Evolutionary conservation across 2,113 vertebrate species (phyloP), one percentile per base, ranked within the genome.

Genomic region (Pseudonaja textilis): DNA sequence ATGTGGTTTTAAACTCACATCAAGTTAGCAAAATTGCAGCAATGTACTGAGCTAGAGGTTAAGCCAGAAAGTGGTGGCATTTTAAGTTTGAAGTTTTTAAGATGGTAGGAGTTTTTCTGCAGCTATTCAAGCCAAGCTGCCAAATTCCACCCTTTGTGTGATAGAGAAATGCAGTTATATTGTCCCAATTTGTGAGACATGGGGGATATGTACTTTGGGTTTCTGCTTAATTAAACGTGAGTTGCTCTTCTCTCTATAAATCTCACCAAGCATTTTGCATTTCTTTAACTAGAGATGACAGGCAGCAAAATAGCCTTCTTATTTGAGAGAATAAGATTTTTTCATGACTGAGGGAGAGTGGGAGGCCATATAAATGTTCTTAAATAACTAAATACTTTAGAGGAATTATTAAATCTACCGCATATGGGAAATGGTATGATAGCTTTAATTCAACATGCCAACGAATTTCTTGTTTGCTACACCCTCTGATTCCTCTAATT

Each of bases 401-500:
- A 7, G 8, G 50, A 54, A 20, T 88, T 26, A 57, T 56, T 89
- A 89, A 89, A 45, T 16, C 12, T 89, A 23, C 50, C 11, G 2
- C 50, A 52, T 57, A 42, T 81, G 18, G 18, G 22, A 42, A 81
- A 42, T 81, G 34, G 74, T 81, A 81, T 42, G 74, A 18, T 81
- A 42, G 34, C 74, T 34, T 81, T 81, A 81, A 81, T 42, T 42
- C 18, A 42, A 26, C 87, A 39, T 25, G 54, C n/a, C 10, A 93
- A 16, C 88, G 74, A 56, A 22, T 18, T 50, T 56, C 11, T 6
- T 74, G 20, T 20, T 59, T 29, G 86, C 52, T 94, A 34, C 87
- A 85, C 34, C 92, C 55, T 3, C 2, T 56, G 87, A 16, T 12
- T 90, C 26, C 87, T 3, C 54, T 96, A 95, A 97, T 56, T 4